A percentile compares a stretch with the other conserved stretches of the same genome.
These are phyloP conservation scores for Augochlorella aurata DNA, from an alignment of 2,888 invertebrate species.

Conservation along the genomic window DNA sequence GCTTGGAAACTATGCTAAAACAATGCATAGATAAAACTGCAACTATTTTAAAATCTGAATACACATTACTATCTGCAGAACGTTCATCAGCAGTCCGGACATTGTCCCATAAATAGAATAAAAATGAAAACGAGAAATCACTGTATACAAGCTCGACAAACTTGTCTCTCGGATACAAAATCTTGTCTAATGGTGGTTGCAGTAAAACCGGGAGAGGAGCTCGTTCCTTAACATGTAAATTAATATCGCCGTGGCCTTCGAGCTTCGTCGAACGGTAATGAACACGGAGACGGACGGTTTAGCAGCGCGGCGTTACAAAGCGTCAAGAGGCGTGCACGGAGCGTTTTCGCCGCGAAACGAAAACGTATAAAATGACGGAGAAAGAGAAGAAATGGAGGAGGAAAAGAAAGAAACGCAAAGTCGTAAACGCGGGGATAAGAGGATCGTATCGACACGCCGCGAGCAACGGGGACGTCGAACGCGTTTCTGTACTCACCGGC, in stretches of 20 bases:
- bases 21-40: no score
- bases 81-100: no score
- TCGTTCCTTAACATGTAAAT: slow-evolving; percentile 43
- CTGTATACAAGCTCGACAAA: no score
- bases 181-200: no score
- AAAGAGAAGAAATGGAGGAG: neutral
- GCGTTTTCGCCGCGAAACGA: slow-evolving; percentile 24
- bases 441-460: slow-evolving; percentile 48
- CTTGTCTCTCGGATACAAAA: no score
- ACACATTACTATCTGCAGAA: no score
- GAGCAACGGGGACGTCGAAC: slow-evolving; percentile 20
- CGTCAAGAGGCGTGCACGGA: slow-evolving; percentile 21
- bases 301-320: slow-evolving; percentile 35
- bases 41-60: no score
- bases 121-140: no score
- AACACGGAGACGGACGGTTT: slow-evolving; percentile 40
- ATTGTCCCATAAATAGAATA: no score
- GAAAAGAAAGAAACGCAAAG: slow-evolving; percentile 1
- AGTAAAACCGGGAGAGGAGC: no score
- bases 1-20: no score
- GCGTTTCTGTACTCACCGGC: slow-evolving; percentile 34
- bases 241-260: slow-evolving; percentile 35
- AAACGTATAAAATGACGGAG: slow-evolving; percentile 14
- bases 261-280: slow-evolving; percentile 22
- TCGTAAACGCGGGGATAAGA: slow-evolving; percentile 40